phyloP scores from a whole-genome alignment of 2,113 vertebrate genomes.

The Tamias sibiricus region DNA sequence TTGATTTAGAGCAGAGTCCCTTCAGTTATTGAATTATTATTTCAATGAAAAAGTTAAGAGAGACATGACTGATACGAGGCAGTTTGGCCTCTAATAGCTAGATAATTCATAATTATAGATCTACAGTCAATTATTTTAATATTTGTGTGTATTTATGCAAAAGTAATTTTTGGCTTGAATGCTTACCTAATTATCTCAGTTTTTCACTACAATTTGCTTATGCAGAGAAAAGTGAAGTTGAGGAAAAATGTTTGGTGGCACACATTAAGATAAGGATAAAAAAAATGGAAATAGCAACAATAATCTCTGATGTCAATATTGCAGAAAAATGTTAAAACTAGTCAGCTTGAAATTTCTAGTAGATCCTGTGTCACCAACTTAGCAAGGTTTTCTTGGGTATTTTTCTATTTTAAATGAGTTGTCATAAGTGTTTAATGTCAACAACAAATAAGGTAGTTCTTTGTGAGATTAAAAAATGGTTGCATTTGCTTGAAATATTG shows the following conservation, averaged over 20 bases:
- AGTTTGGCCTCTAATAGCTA: background rate
- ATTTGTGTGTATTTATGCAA: constrained; percentile 58
- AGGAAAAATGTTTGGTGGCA: constrained; percentile 13
- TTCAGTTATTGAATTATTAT: constrained; percentile 27
- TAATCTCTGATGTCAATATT: constrained; percentile 17
- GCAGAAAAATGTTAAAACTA: background rate
- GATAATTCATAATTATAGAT: constrained; percentile 46
- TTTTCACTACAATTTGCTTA: constrained; percentile 43
- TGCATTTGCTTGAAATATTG: constrained; percentile 24
- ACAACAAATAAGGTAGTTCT: constrained; percentile 11
- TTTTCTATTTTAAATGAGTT: constrained; percentile 49
- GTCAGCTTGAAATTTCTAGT: constrained; percentile 48
- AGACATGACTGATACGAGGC: background rate
- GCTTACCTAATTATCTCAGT: constrained; percentile 52
- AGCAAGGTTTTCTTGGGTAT: background rate
- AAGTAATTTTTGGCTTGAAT: constrained; percentile 68
- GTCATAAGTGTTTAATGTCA: background rate
- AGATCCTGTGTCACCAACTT: background rate
- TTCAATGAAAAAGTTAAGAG: constrained; percentile 17
- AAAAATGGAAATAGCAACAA: constrained; percentile 52
- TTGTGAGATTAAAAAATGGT: constrained; percentile 21
- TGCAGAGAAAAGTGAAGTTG: constrained; percentile 34
- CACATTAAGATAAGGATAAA: constrained; percentile 10
- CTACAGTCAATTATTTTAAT: constrained; percentile 51
- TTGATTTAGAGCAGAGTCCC: constrained; percentile 9